These are phyloP conservation scores for Netelia melanura DNA, from an alignment of 2,888 invertebrate species.

Conservation along the genomic window DNA sequence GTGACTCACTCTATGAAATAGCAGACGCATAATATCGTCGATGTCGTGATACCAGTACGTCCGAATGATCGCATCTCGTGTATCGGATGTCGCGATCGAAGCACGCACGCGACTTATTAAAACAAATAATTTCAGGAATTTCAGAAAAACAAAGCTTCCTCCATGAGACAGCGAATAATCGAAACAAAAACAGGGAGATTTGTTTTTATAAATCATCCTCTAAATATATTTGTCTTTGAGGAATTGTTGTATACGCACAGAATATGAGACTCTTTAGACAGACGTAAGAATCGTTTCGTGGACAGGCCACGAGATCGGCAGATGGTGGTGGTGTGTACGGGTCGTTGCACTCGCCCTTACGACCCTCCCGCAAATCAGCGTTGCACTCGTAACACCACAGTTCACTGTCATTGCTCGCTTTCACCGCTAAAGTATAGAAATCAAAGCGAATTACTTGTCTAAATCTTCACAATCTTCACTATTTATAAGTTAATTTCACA, in stretches of 20 bases:
- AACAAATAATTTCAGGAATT: background rate
- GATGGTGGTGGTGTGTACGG: slow-evolving; percentile 72
- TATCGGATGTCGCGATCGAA: slow-evolving; percentile 20
- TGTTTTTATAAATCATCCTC: background rate
- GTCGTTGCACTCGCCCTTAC: slow-evolving; percentile 76
- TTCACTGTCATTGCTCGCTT: slow-evolving; percentile 42
- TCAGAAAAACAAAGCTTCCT: too few species aligned
- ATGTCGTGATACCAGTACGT: slow-evolving; percentile 22
- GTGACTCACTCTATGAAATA: slow-evolving; percentile 53
- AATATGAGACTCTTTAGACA: slow-evolving; percentile 76
- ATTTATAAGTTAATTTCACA: background rate
- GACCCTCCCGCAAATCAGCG: slow-evolving; percentile 71
- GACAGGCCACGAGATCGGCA: slow-evolving; percentile 73
- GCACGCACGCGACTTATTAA: slow-evolving; percentile 12
- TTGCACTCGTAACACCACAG: slow-evolving; percentile 79
- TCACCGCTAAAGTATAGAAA: slow-evolving; percentile 43
- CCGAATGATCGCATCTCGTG: slow-evolving; percentile 9
- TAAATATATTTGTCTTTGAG: background rate
- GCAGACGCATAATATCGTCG: slow-evolving; percentile 26
- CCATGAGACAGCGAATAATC: too few species aligned
- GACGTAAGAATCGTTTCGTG: slow-evolving; percentile 74
- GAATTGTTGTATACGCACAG: slow-evolving; percentile 71
- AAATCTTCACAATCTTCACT: background rate
- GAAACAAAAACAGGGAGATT: background rate
- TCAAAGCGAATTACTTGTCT: background rate